phyloP scores from a whole-genome alignment of 2,888 invertebrate species.

The Microctonus aethiopoides region DNA sequence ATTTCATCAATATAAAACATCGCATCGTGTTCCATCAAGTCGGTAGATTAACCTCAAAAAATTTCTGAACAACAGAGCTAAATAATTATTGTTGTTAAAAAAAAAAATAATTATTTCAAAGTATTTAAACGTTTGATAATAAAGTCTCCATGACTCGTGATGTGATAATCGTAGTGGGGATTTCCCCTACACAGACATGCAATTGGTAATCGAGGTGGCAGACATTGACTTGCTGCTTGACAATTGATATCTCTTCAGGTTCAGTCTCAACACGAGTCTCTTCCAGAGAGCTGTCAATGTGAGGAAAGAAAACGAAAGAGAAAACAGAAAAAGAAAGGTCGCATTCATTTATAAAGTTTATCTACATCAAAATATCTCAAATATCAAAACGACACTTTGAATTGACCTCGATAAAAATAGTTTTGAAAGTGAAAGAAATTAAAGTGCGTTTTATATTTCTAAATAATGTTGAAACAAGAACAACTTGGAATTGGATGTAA shows the following conservation, averaged over 20 bases:
- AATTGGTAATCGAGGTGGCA: constrained; percentile 1
- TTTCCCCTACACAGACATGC: constrained; percentile 20
- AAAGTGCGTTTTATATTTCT: background rate
- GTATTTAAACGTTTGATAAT: background rate
- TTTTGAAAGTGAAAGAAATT: background rate
- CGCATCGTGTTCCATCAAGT: too few relatives aligned
- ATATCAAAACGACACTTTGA: background rate
- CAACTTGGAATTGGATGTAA: constrained; percentile 75
- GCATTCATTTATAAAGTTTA: background rate
- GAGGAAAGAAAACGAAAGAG: too few relatives aligned
- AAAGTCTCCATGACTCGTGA: background rate
- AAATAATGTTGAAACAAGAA: constrained; percentile 75
- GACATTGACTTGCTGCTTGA: background rate
- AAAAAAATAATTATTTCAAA: too few relatives aligned
- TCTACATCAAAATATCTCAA: background rate
- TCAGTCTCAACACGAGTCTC: constrained; percentile 32
- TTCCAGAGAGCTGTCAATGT: background rate
- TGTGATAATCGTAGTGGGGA: constrained; percentile 5
- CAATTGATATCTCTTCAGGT: background rate
- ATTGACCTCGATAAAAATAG: background rate
- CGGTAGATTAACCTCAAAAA: too few relatives aligned
- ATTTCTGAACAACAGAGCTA: too few relatives aligned
- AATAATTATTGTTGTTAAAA: too few relatives aligned
- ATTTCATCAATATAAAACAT: too few relatives aligned
- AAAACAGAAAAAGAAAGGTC: background rate